Evolutionary conservation across 2,888 invertebrate species (phyloP), one percentile per base, ranked within the genome.

Genomic region (Chymomyza amoena): DNA sequence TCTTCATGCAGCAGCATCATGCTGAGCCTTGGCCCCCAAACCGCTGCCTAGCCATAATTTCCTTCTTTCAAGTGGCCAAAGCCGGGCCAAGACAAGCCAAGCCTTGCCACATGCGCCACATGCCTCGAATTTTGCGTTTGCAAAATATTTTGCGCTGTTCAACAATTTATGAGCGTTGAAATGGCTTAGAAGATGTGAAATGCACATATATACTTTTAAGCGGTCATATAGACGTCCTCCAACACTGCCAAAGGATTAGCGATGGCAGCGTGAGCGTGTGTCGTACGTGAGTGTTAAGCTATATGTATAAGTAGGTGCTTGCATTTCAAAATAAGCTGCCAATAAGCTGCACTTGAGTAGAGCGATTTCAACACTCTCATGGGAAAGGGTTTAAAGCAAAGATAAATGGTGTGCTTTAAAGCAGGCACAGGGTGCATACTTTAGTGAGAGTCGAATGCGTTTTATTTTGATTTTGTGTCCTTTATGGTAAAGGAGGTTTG

Each of bases 91-190:
- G 77, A 72, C n/a, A n/a, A n/a, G n/a, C 39, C 57, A 57, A 25
- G 57, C 60, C 69, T 73, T 72, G 77, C 73, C 39, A 16, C n/a
- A 6, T 36, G 32, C 61, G 18, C 36, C 18, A 74, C 73, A 59
- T 56, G 52, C n/a, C 70, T 78, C 75, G 77, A 73, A 80, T 80
- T 28, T 2, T 87, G 85, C 87, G 82, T 82, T 83, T 80, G 84
- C 81, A 85, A 88, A 85, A 84, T 84, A 84, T 85, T 85, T 82
- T 68, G 73, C 74, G 78, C 74, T 66, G 75, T 75, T 75, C 54
- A 80, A 77, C 84, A 87, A 87, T 87, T 85, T 85, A 85, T 85
- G 84, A 85, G 87, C 86, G 82, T 87, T 85, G 89, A 84, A 84
- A 85, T 85, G 89, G 83, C 84, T 85, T 88, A 87, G 88, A 84